Evolutionary conservation across 1,140 invertebrate species (phyloP), one percentile per base, ranked within the genome.

Genomic region (Heliconius congener): DNA sequence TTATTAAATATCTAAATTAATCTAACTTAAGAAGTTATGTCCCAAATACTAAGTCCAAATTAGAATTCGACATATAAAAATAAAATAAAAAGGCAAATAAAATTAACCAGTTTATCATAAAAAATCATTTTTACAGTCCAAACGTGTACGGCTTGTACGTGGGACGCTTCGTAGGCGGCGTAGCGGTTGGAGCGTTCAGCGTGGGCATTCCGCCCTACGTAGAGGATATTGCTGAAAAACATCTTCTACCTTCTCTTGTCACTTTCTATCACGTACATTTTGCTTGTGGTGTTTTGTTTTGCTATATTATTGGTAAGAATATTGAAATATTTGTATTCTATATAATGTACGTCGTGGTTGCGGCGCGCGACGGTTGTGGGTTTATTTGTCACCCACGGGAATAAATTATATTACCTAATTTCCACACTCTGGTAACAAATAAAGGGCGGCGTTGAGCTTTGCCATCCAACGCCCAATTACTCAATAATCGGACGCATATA

Each of bases 261-360:
- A 96, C 96, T 42, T 96, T 96, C 83, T 96, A 96, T 76, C 97
- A 97, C 83, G 94, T 97, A 2, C 95, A 96, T 74, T 95, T 97
- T 23, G 95, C 96, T 6, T 91, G 96, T 42, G 97, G 97, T 23
- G 95, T 97, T 23, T 90, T 97, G 6, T 94, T 96, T 73, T 95
- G 95, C 11, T 97, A 96, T 86, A 88, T 95, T 76, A 94, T 96
- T 82, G 96, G 96, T 96, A 85, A 46, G 42, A 37, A 37, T 37
- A 37, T 37, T 37, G 6, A 37, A 37, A 37, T 46, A 46, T 46
- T 16, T 1, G 13, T 46, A 4, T 16, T 46, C 3, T 46, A 46
- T 46, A 0, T 16, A 13, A 13, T 11, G 11, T 46, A 13, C 8
- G 11, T 13, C 9, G 11, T 42, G 42, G 11, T 34, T 3, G 30